phyloP scores from a whole-genome alignment of 2,113 vertebrate species.

The Sceloporus tristichus region DNA sequence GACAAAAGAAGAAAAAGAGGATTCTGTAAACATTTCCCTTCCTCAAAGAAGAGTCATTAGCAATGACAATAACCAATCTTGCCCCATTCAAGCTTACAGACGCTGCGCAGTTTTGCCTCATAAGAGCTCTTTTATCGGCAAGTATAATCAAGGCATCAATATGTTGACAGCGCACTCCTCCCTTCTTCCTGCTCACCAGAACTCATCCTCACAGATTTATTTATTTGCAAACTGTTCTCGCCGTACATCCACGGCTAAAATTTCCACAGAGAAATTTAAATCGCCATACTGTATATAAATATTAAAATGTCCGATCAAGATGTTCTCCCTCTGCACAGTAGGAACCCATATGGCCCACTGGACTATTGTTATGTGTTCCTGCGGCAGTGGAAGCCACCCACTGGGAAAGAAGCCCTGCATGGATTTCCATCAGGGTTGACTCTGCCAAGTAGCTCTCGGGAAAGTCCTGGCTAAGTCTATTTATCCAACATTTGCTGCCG shows the following conservation, averaged over 20 bases:
- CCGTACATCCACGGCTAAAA: background rate
- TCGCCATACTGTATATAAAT: too few relatives aligned
- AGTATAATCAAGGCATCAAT: constrained; percentile 70
- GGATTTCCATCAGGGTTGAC: background rate
- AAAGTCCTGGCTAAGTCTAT: constrained; percentile 25
- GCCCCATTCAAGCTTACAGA: constrained; percentile 72
- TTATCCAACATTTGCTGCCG: constrained; percentile 25
- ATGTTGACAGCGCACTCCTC: constrained; percentile 52
- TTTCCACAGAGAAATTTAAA: background rate
- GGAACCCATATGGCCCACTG: too few relatives aligned
- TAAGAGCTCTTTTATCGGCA: constrained; percentile 76
- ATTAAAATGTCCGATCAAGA: background rate
- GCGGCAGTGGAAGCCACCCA: constrained; percentile 41
- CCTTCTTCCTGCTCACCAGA: constrained; percentile 66
- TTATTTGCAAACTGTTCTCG: constrained; percentile 54
- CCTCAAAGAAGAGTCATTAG: constrained; percentile 68
- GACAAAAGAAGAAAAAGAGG: constrained; percentile 63
- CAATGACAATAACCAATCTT: constrained; percentile 77
- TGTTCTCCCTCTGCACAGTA: background rate
- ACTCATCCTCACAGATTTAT: constrained; percentile 69
- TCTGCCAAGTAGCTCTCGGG: constrained; percentile 61
- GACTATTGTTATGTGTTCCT: too few relatives aligned
- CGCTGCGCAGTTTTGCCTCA: constrained; percentile 72
- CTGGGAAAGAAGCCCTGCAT: constrained; percentile 62
- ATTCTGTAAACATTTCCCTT: constrained; percentile 58